phyloP scores from a whole-genome alignment of 2,797 vertebrate genomes.

The Anas flavirostris region DNA sequence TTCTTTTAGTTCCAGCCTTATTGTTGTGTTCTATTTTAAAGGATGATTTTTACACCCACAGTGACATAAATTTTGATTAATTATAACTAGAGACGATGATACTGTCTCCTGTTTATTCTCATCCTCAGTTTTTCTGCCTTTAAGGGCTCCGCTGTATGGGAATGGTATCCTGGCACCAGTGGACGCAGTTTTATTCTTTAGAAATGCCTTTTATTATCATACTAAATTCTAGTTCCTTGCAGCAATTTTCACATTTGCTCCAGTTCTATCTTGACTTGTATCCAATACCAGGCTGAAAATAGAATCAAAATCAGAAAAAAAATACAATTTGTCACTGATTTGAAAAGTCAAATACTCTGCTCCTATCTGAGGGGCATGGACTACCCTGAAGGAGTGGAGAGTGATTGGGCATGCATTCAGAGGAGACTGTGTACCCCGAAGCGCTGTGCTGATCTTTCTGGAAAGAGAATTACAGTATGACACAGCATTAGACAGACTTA shows the following conservation, averaged over 20 bases:
- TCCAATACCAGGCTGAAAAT: conserved; percentile 43
- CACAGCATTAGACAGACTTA: background rate
- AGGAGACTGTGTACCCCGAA: background rate
- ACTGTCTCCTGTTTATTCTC: background rate
- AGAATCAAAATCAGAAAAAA: conserved; percentile 43
- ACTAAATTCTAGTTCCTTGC: conserved; percentile 19
- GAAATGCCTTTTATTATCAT: conserved; percentile 9
- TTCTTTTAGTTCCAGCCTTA: background rate
- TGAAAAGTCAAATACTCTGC: conserved; percentile 26
- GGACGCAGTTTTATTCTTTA: background rate
- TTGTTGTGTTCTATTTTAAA: conserved; percentile 13
- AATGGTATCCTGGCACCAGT: background rate
- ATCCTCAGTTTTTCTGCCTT: background rate
- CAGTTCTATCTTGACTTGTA: conserved; percentile 44
- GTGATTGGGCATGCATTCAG: background rate
- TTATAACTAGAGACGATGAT: background rate
- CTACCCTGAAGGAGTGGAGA: background rate
- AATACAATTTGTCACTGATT: background rate
- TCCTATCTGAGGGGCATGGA: background rate
- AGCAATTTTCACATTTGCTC: conserved; percentile 48
- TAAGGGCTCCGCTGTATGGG: background rate
- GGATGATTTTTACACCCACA: conserved; percentile 11
- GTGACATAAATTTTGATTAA: background rate
- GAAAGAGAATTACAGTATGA: background rate
- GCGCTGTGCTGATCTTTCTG: background rate